Conservation (phyloP, 92 coral and sea anemone genomes). For the Scolanthus callimorphus region DNA sequence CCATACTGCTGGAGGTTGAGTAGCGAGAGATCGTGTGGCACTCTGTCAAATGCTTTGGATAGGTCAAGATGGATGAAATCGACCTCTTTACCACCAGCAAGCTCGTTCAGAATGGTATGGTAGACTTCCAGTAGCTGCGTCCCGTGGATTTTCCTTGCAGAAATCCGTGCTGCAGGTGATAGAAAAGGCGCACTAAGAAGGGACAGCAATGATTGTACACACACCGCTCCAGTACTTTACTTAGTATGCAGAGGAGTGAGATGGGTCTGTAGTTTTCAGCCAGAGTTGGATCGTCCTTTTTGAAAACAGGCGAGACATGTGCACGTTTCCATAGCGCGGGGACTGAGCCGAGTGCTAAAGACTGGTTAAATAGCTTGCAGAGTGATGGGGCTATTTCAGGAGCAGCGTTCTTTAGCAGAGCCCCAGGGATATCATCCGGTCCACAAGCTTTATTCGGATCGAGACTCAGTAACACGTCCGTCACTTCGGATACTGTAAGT, state of each 20-base stretch:
- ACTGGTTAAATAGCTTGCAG: constrained; percentile 37
- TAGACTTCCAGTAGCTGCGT: constrained; percentile 28
- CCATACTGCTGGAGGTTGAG: constrained; percentile 3
- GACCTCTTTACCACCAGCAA: constrained; percentile 6
- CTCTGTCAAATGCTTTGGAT: constrained; percentile 22
- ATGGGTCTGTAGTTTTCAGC: too few relatives aligned
- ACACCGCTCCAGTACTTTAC: constrained; percentile 39
- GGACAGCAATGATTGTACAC: constrained; percentile 36
- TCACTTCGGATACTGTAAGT: too few relatives aligned
- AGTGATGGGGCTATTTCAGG: constrained; percentile 28
- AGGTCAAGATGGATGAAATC: constrained; percentile 16
- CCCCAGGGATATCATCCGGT: constrained; percentile 51
- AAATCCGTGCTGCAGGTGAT: constrained; percentile 34
- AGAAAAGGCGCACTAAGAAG: constrained; percentile 13
- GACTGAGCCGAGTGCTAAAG: constrained; percentile 33
- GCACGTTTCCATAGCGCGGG: constrained; percentile 46
- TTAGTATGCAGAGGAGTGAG: constrained; percentile 25
- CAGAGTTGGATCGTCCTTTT: constrained; percentile 34
- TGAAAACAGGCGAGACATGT: constrained; percentile 34
- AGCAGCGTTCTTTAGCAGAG: constrained; percentile 33
- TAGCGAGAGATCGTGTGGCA: constrained; percentile 10
- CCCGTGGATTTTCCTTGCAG: constrained; percentile 16
- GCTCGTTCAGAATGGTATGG: constrained; percentile 7
- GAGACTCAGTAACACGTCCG: constrained; percentile 5
- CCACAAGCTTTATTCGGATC: too few relatives aligned